Conservation (phyloP, 2,113 vertebrate genomes). For the Xyrauchen texanus region DNA sequence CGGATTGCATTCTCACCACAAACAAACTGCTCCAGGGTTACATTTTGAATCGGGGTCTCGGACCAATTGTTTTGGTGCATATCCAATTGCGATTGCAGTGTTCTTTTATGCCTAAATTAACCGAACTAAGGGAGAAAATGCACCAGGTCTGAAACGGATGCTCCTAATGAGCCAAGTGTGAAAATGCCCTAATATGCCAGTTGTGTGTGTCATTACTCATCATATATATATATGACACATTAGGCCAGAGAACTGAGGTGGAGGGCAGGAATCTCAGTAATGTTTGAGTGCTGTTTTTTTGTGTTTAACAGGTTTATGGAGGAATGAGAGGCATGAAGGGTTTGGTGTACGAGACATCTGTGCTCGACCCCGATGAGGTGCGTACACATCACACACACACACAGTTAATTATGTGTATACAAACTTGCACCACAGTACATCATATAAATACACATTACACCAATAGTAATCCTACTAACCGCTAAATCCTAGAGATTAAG, state of each 20-base stretch:
- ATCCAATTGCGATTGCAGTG: too few species aligned
- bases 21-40: too few species aligned
- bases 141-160: too few species aligned
- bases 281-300: neutral
- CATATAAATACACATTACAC: conserved; percentile 1
- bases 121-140: too few species aligned
- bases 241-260: neutral
- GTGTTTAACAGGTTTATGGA: conserved; percentile 83
- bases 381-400: conserved; percentile 52
- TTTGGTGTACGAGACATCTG: conserved; percentile 93
- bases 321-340: conserved; percentile 99
- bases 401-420: neutral
- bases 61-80: too few species aligned
- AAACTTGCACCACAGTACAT: neutral
- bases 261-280: neutral
- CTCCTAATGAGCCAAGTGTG: too few species aligned
- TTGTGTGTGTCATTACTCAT: too few species aligned
- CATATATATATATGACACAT: too few species aligned
- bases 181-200: too few species aligned
- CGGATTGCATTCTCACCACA: too few species aligned
- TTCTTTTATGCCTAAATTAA: too few species aligned
- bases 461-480: neutral
- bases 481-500: neutral
- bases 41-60: too few species aligned
- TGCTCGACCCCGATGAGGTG: conserved; percentile 95